Evolutionary conservation across 2,113 vertebrate species (phyloP).

Genomic region (Genyomyrus donnyi): DNA sequence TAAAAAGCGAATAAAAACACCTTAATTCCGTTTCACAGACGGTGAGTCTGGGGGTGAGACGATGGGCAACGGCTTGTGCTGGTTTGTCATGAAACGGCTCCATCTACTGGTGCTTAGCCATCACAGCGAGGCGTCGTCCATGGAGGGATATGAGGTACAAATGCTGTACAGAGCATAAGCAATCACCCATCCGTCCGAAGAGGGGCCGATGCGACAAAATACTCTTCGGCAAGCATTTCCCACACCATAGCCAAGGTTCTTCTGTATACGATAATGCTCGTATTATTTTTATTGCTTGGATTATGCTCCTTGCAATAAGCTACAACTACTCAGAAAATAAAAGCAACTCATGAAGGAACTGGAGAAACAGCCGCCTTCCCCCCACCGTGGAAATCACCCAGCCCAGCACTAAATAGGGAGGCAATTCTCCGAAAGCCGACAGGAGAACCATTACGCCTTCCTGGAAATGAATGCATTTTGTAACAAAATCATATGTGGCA

Average conservation of each 20-base stretch:
- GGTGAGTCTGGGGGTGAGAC: not conserved
- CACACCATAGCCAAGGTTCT: not conserved
- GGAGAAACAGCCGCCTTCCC: not conserved
- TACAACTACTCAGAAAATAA: not conserved
- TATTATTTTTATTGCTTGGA: not conserved
- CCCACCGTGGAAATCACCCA: not conserved
- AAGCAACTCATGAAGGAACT: not conserved
- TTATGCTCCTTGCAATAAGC: not conserved
- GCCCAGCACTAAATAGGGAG: not conserved
- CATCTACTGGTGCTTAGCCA: slow-evolving; percentile 47
- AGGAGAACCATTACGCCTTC: not conserved
- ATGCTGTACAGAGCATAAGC: not conserved
- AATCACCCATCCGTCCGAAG: not conserved
- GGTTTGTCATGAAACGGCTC: slow-evolving; percentile 41
- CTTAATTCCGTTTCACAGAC: not conserved
- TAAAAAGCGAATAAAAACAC: not conserved
- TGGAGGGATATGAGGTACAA: not conserved
- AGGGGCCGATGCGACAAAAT: not conserved
- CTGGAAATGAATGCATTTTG: not conserved
- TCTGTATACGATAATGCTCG: not conserved
- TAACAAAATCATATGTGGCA: not conserved
- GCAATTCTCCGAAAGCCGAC: not conserved
- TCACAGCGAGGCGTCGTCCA: not conserved
- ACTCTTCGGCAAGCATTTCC: not conserved
- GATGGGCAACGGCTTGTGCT: no score